Conservation (phyloP, 2,888 invertebrate species). For the Ariolimax columbianus region DNA sequence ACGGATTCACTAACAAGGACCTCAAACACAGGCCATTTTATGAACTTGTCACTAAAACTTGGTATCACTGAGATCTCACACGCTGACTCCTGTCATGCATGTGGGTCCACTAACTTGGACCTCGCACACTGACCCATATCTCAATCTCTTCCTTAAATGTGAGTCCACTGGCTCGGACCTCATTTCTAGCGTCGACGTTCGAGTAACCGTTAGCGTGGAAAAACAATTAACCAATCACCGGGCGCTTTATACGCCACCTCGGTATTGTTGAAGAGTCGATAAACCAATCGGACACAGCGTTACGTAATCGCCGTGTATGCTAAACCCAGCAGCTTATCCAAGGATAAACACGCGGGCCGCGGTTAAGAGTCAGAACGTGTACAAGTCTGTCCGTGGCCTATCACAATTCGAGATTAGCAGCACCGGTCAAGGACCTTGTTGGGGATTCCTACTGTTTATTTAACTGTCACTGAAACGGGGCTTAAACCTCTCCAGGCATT, state of each 20-base stretch:
- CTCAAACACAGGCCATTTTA: too few relatives aligned
- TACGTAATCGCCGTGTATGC: slow-evolving; percentile 30
- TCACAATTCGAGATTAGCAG: slow-evolving; percentile 47
- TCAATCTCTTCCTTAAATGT: background rate
- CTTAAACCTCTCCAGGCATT: slow-evolving; percentile 25
- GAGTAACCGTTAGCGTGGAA: background rate
- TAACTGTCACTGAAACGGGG: slow-evolving; percentile 29
- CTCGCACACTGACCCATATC: background rate
- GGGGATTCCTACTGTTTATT: slow-evolving; percentile 36
- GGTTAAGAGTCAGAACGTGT: background rate
- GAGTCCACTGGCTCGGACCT: background rate
- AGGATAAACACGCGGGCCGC: slow-evolving; percentile 21
- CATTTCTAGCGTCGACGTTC: background rate
- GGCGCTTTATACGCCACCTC: background rate
- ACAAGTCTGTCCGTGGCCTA: slow-evolving; percentile 5
- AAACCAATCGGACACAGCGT: slow-evolving; percentile 22
- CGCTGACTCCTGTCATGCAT: too few relatives aligned
- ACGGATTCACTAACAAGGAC: too few relatives aligned
- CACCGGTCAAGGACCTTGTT: slow-evolving; percentile 43
- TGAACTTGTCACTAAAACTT: too few relatives aligned
- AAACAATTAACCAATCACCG: slow-evolving; percentile 35
- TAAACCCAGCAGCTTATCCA: slow-evolving; percentile 31
- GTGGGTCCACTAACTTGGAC: too few relatives aligned
- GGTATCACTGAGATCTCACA: too few relatives aligned
- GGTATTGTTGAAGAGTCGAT: slow-evolving; percentile 11